These are phyloP conservation scores for Pandion haliaetus DNA, from an alignment of 2,113 vertebrate species.

Conservation along the genomic window DNA sequence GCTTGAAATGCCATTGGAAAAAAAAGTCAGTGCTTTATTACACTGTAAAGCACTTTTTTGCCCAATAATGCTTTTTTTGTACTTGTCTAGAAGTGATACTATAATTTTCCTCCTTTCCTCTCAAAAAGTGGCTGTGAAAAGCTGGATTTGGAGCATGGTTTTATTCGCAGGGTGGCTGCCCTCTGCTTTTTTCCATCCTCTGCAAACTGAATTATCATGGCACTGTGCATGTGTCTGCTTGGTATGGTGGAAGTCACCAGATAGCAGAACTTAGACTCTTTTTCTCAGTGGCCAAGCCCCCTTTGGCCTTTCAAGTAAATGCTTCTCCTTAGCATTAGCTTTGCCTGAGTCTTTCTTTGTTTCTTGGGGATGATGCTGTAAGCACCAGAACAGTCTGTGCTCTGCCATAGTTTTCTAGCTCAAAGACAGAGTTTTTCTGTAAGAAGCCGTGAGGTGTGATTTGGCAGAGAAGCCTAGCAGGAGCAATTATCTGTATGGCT, in stretches of 20 bases:
- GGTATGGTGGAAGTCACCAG: background rate
- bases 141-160: background rate
- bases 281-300: background rate
- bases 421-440: background rate
- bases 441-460: background rate
- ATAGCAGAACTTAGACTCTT: background rate
- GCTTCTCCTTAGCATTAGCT: background rate
- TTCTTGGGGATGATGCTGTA: background rate
- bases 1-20: background rate
- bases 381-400: background rate
- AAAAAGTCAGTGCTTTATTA: background rate
- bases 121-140: background rate
- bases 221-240: background rate
- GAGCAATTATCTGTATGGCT: constrained; percentile 2
- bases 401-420: background rate
- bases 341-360: background rate
- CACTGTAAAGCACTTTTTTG: background rate
- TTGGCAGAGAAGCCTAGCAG: constrained; percentile 17
- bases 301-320: background rate
- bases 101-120: background rate
- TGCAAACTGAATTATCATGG: background rate
- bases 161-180: background rate
- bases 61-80: background rate
- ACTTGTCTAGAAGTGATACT: background rate
- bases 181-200: background rate